Evolutionary conservation across 2,797 vertebrate genomes (phyloP).

Genomic region (Taeniopygia guttata): DNA sequence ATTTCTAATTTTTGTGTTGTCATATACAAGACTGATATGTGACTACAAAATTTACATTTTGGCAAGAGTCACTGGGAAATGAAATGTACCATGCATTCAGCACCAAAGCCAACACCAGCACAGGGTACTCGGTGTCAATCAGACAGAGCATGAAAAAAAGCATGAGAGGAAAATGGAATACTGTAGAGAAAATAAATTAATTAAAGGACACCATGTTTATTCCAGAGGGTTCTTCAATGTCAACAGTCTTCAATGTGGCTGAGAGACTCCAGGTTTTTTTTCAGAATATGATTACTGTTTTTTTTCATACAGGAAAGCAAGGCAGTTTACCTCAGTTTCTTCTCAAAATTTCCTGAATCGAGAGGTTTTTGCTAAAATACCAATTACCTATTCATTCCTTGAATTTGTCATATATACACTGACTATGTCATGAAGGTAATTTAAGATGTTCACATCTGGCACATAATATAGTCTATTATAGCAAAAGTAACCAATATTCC

Average conservation of each 20-base stretch:
- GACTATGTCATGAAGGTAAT: background rate
- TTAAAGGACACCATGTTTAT: constrained; percentile 3
- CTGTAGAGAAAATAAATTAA: background rate
- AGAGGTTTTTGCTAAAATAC: background rate
- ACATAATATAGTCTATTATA: background rate
- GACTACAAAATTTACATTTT: background rate
- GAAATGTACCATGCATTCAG: background rate
- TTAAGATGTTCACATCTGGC: background rate
- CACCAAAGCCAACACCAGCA: background rate
- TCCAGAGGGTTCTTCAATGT: background rate
- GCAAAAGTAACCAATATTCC: background rate
- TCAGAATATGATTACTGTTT: background rate
- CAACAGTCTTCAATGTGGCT: background rate
- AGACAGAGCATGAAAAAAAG: background rate
- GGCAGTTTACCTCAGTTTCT: background rate
- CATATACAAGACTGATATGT: background rate
- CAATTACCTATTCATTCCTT: background rate
- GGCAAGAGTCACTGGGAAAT: background rate
- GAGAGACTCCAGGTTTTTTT: background rate
- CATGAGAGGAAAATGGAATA: background rate
- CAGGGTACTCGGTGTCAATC: background rate
- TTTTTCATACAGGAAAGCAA: background rate
- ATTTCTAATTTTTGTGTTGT: constrained; percentile 18
- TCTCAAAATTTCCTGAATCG: background rate
- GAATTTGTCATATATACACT: background rate